Evolutionary conservation across 2,888 invertebrate species (phyloP).

Genomic region (Rhamphomyia laevipes): DNA sequence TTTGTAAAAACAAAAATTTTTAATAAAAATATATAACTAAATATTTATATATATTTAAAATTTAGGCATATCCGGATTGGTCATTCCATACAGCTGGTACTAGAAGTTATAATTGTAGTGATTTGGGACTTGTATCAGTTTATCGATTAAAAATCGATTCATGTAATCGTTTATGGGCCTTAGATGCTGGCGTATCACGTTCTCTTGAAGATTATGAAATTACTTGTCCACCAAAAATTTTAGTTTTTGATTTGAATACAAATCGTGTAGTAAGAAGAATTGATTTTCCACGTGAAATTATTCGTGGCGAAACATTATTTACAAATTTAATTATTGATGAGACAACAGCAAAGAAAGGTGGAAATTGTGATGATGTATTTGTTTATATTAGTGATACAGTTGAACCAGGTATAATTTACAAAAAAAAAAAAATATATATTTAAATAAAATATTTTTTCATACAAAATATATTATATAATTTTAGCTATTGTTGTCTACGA

Average conservation of each 20-base stretch:
- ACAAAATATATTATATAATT: slow-evolving; percentile 2
- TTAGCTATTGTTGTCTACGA: slow-evolving; percentile 42
- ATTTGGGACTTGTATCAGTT: slow-evolving; percentile 63
- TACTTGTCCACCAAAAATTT: slow-evolving; percentile 67
- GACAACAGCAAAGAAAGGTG: slow-evolving; percentile 45
- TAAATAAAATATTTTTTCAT: no score
- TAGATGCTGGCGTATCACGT: slow-evolving; percentile 53
- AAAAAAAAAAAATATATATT: not conserved
- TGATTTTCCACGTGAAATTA: slow-evolving; percentile 59
- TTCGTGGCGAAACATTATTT: slow-evolving; percentile 62
- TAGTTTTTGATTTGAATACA: slow-evolving; percentile 65
- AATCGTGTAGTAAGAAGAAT: slow-evolving; percentile 55
- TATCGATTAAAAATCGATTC: slow-evolving; percentile 64
- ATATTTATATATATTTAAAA: no score
- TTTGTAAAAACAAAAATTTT: not conserved
- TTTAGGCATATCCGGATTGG: slow-evolving; percentile 62
- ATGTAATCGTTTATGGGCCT: slow-evolving; percentile 73
- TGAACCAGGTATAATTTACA: slow-evolving; percentile 51
- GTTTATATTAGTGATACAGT: slow-evolving; percentile 74
- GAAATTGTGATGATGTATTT: slow-evolving; percentile 62
- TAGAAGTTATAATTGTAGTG: slow-evolving; percentile 61
- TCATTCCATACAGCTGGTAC: slow-evolving; percentile 61
- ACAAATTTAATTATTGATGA: slow-evolving; percentile 74
- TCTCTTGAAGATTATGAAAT: slow-evolving; percentile 51
- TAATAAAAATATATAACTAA: not conserved